Conservation (phyloP, 2,888 invertebrate genomes). For the Torymus texanus region DNA sequence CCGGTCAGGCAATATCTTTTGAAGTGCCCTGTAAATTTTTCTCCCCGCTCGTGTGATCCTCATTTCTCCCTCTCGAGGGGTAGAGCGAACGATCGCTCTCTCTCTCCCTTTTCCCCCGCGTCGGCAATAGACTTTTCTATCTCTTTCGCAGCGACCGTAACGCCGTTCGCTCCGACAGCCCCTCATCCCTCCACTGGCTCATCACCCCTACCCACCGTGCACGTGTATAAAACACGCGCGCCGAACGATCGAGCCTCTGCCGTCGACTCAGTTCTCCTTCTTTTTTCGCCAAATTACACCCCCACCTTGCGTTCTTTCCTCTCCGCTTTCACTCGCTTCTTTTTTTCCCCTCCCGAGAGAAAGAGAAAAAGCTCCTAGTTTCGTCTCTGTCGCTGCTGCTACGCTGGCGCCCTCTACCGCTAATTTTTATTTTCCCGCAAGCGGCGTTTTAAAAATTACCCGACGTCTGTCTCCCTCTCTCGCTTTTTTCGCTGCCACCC, state of each 20-base stretch:
- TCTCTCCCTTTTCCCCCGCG: constrained; percentile 13
- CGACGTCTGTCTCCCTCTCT: constrained; percentile 48
- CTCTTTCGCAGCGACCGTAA: constrained; percentile 41
- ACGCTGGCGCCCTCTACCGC: constrained; percentile 61
- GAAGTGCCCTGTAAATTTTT: constrained; percentile 67
- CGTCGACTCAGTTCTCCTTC: constrained; percentile 27
- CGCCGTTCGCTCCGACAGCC: constrained; percentile 28
- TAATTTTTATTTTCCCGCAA: constrained; percentile 73
- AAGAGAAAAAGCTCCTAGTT: too few relatives aligned
- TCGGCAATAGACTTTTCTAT: constrained; percentile 55
- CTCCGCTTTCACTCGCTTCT: constrained; percentile 37
- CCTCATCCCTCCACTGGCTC: constrained; percentile 14
- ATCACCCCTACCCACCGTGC: constrained; percentile 24
- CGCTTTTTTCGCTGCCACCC: constrained; percentile 21
- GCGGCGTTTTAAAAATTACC: constrained; percentile 73
- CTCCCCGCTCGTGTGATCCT: constrained; percentile 37
- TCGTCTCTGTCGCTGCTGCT: constrained; percentile 36
- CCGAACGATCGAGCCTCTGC: constrained; percentile 38
- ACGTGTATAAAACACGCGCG: not conserved
- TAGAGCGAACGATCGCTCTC: not conserved
- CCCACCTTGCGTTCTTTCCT: not conserved
- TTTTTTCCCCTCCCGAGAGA: not conserved
- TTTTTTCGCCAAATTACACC: constrained; percentile 52
- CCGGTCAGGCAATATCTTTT: constrained; percentile 59
- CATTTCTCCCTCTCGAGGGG: constrained; percentile 49